Percentiles rank a stretch among this genome's conserved stretches.
Evolutionary conservation across 2,113 vertebrate species (phyloP).

Genomic region (Odontophorus gujanensis): DNA sequence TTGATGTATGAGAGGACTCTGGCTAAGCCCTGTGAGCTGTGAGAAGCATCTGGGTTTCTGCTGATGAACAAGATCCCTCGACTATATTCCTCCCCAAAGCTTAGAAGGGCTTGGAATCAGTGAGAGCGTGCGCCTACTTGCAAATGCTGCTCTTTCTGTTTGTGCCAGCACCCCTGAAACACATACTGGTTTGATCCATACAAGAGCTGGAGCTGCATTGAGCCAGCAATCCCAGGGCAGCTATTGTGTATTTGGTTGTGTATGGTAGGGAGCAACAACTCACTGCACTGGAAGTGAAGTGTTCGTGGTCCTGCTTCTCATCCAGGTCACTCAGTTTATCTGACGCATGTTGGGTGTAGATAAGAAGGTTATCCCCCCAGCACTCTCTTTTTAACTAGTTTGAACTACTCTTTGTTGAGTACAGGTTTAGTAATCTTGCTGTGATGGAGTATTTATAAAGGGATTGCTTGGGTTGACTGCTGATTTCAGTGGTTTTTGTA

Average conservation of each 20-base stretch:
- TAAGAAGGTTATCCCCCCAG: too few relatives aligned
- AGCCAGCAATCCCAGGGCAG: neutral
- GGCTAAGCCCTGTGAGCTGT: neutral
- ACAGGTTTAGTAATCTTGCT: neutral
- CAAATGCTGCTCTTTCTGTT: neutral
- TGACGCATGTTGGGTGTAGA: neutral
- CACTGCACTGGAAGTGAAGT: neutral
- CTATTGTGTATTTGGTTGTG: rapidly evolving
- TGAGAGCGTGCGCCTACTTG: neutral
- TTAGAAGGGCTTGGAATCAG: neutral
- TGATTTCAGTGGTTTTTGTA: neutral
- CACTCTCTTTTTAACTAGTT: too few relatives aligned
- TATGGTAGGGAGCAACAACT: rapidly evolving
- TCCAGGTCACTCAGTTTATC: neutral
- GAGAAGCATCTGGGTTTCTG: neutral
- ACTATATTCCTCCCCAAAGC: rapidly evolving
- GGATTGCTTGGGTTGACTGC: neutral
- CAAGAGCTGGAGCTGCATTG: neutral
- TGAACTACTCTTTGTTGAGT: neutral
- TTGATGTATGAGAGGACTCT: neutral
- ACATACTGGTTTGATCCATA: neutral
- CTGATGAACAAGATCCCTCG: neutral
- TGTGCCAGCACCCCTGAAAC: neutral
- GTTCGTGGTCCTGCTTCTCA: neutral
- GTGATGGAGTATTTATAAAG: neutral